phyloP scores from a whole-genome alignment of 1,140 invertebrate genomes.

The Globodera rostochiensis region DNA sequence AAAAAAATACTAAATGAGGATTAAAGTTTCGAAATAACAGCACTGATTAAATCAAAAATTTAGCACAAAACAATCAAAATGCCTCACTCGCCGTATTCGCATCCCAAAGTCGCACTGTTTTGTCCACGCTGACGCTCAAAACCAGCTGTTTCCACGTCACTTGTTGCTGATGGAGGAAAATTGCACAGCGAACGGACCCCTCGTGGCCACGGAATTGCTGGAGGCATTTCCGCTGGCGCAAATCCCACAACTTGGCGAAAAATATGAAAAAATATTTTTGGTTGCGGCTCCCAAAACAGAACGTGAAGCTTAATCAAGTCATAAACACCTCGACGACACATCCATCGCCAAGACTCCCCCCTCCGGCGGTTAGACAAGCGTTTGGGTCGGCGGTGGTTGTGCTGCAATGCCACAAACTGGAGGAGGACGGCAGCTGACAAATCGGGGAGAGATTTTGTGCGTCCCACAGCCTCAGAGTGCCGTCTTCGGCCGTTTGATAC shows the following conservation, averaged over 20 bases:
- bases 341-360: slow-evolving; percentile 37
- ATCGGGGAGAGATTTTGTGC: slow-evolving; percentile 40
- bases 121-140: slow-evolving; percentile 47
- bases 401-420: slow-evolving; percentile 39
- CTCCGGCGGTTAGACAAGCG: slow-evolving; percentile 45
- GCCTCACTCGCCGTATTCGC: slow-evolving; percentile 37
- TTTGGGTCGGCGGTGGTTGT: slow-evolving; percentile 16
- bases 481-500: slow-evolving; percentile 50
- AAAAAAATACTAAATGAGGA: too few relatives aligned
- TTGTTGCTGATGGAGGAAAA: slow-evolving; percentile 49
- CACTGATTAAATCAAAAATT: slow-evolving; percentile 13
- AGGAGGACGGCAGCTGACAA: slow-evolving; percentile 33
- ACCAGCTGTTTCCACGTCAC: slow-evolving; percentile 50
- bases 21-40: too few relatives aligned
- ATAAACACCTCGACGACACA: slow-evolving; percentile 45
- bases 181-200: slow-evolving; percentile 38
- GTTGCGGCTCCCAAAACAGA: background rate
- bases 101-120: slow-evolving; percentile 45
- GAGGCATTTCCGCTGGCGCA: slow-evolving; percentile 42
- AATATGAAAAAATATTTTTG: background rate
- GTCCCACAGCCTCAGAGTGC: slow-evolving; percentile 45
- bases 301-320: background rate
- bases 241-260: slow-evolving; percentile 44
- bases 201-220: slow-evolving; percentile 52
- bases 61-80: too few relatives aligned